These are phyloP conservation scores for Nycticebus coucang DNA, from an alignment of 2,113 vertebrate genomes.

Conservation along the genomic window DNA sequence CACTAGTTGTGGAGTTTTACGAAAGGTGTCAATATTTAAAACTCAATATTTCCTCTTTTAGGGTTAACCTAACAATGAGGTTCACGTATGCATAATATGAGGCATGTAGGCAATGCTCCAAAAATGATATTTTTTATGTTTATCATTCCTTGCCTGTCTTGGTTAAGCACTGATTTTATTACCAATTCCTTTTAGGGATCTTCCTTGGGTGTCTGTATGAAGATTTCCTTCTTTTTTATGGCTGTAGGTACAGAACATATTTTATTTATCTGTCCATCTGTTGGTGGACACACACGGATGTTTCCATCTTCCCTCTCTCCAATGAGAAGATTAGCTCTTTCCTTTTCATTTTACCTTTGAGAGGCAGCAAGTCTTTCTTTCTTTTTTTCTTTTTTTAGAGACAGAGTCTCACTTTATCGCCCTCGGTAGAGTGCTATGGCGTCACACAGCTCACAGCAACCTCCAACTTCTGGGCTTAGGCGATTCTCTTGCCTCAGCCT, in stretches of 20 bases:
- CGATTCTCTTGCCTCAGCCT: too few species aligned
- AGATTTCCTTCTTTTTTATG: background rate
- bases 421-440: too few species aligned
- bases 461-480: too few species aligned
- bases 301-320: background rate
- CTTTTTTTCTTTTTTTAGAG: too few species aligned
- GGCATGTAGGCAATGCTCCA: background rate
- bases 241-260: background rate
- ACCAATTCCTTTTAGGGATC: background rate
- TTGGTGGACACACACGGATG: background rate
- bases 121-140: background rate
- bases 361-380: background rate
- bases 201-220: too few species aligned
- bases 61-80: background rate
- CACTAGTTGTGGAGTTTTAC: too few species aligned
- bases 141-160: background rate
- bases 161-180: background rate
- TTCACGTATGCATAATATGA: background rate
- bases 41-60: background rate
- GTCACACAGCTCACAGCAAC: too few species aligned
- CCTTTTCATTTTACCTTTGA: background rate
- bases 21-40: fast-evolving
- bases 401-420: too few species aligned
- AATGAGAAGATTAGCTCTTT: background rate
- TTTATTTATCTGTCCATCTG: background rate